Evolutionary conservation across 2,888 invertebrate species (phyloP), one percentile per base, ranked within the genome.

Genomic region (Pyrocoelia pectoralis): DNA sequence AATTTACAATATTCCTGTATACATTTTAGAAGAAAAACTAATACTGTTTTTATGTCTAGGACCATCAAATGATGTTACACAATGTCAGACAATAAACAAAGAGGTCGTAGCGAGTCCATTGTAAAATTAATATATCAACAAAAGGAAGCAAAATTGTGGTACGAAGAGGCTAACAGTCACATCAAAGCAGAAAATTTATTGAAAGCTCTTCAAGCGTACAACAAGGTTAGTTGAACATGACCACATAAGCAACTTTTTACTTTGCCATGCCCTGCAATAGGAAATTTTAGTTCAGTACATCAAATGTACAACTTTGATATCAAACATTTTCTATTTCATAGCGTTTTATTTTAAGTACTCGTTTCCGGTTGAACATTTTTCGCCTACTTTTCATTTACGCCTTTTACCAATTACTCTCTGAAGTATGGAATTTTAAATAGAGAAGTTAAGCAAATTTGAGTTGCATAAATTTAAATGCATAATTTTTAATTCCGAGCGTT

Each of bases 81-180:
- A 49, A 68, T 68, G 70, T 52, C 63, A 40, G 53, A 61, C 14
- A 40, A 54, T 29, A 55, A 66, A 40, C 60, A 69, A 55, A 50
- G 52, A 43, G 69, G 67, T 33, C 71, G 80, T 51, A 77, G 75
- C 19, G 79, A 76, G 33, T 80, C 80, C 2, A 74, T 79, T 73
- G 69, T 76, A 24, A 79, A 79, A 68, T 55, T 77, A 40, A 72
- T 74, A 14, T 74, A 72, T 17, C 78, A 78, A 62, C 77, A 77
- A 65, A 79, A 79, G 57, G 80, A 81, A 72, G 88, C 90, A 0
- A 92, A 92, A 77, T 84, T 92, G 56, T 85, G 90, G 73, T 87
- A 89, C 24, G 92, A 93, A 77, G 94, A 94, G 78, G 91, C 93
- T 8, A 85, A 87, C 12, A 90, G 89, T 28, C 92, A 94, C 73